Base-by-base conservation (phyloP, 2,888 invertebrate species). In the Drosophila tanythrix region DNA sequence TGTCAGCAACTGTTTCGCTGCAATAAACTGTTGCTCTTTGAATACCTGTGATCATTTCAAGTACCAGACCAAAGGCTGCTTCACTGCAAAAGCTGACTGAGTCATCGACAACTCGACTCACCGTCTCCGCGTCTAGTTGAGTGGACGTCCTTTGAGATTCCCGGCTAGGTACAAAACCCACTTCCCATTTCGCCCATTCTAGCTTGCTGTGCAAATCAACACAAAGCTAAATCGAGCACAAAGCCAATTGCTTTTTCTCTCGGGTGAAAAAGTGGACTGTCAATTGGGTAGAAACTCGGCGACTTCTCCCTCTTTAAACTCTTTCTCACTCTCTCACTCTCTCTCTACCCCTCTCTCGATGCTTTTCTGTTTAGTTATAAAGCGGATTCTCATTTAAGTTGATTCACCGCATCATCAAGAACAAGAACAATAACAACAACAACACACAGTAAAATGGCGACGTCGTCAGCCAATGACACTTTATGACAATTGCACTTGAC, bases 401-500 rank as follows among this genome's bases (percentile, higher is more conserved):
- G 89, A 88, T 88, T 88, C 87, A 90, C 90, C 90, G 87, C 87
- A 86, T 70, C 90, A 79, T 64, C 76, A 71, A 64, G 74, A 76
- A 81, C 70, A 78, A 70, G 74, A 13, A 53, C 35, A 55, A 25
- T 31, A 31, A 66, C 35, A 52, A 46, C 3, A 46, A 25, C 46
- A 55, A 58, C 25, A 18, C 29, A 40, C 43, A 48, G 43, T 46
- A 61, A 11, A 36, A 51, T 65, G 31, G 52, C 56, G 40, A 72
- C 58, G 63, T 75, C 58, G 76, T 77, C 89, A 90, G 91, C 91
- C 90, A 89, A 89, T 89, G 89, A 91, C 91, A 91, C 89, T 89
- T 91, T 89, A 89, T 87, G 91, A 89, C 89, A 89, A 89, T 91
- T 90, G 88, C 89, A 89, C 89, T 89, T 89, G 87, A 79, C 81